These are phyloP conservation scores for Eurypyga helias DNA, from an alignment of 2,113 vertebrate species.

Conservation along the genomic window DNA sequence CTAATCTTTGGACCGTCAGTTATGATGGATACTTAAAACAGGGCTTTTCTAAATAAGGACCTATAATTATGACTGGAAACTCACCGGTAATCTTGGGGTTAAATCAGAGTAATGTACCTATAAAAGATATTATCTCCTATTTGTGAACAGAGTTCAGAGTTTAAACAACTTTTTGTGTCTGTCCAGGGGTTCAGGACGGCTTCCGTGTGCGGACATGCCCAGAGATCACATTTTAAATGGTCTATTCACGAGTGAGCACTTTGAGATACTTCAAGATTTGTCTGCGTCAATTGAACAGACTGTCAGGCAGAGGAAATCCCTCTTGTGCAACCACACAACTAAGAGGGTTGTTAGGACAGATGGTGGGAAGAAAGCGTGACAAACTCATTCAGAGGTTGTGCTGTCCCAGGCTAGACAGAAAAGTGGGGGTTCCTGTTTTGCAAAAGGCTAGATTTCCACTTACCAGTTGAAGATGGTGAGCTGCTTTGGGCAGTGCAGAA, in stretches of 20 bases:
- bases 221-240: background rate
- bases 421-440: background rate
- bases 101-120: background rate
- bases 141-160: conserved; percentile 20
- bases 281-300: background rate
- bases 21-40: background rate
- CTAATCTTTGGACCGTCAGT: conserved; percentile 32
- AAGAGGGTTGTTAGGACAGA: background rate
- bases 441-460: background rate
- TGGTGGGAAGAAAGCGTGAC: background rate
- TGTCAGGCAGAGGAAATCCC: background rate
- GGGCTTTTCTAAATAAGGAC: background rate
- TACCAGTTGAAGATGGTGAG: background rate
- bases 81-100: background rate
- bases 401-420: background rate
- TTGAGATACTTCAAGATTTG: background rate
- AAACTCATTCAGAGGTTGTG: background rate
- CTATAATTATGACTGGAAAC: background rate
- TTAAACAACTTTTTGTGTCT: background rate
- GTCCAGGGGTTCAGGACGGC: background rate
- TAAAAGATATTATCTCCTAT: background rate
- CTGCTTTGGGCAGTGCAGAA: background rate
- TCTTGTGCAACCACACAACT: background rate
- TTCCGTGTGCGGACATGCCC: background rate
- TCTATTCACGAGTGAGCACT: background rate